Conservation (phyloP, 2,888 invertebrate species). For the Torymus aiolomorphi region DNA sequence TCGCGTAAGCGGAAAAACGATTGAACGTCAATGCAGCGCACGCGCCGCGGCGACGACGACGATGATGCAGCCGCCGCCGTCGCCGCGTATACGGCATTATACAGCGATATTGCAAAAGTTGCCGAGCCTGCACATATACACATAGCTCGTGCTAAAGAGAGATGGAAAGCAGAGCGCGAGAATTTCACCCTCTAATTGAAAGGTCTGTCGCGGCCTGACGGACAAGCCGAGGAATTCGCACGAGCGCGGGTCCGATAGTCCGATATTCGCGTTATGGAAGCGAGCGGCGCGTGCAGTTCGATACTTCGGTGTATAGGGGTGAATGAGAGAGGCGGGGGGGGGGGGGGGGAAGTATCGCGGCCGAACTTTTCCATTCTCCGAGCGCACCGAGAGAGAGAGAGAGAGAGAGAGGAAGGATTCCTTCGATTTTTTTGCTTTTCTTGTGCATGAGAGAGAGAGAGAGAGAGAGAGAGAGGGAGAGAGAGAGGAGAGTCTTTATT, state of each 20-base stretch:
- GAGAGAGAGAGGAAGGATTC: background rate
- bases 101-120: constrained; percentile 39
- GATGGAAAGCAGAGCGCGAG: background rate
- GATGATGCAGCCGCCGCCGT: background rate
- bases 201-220: background rate
- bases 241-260: background rate
- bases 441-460: too few relatives aligned
- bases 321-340: too few relatives aligned
- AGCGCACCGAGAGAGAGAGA: too few relatives aligned
- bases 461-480: too few relatives aligned
- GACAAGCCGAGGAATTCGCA: background rate
- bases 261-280: constrained; percentile 35
- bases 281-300: background rate
- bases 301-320: background rate
- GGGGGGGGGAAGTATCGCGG: too few relatives aligned
- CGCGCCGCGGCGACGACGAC: constrained; percentile 3
- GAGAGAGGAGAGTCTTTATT: background rate
- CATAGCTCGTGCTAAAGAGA: too few relatives aligned
- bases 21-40: constrained; percentile 56
- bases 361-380: background rate
- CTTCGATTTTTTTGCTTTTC: constrained; percentile 17
- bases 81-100: background rate
- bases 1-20: constrained; percentile 60
- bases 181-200: constrained; percentile 42
- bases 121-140: too few relatives aligned